Evolutionary conservation across 2,113 vertebrate species (phyloP), one percentile per base, ranked within the genome.

Genomic region (Prolemur simus): DNA sequence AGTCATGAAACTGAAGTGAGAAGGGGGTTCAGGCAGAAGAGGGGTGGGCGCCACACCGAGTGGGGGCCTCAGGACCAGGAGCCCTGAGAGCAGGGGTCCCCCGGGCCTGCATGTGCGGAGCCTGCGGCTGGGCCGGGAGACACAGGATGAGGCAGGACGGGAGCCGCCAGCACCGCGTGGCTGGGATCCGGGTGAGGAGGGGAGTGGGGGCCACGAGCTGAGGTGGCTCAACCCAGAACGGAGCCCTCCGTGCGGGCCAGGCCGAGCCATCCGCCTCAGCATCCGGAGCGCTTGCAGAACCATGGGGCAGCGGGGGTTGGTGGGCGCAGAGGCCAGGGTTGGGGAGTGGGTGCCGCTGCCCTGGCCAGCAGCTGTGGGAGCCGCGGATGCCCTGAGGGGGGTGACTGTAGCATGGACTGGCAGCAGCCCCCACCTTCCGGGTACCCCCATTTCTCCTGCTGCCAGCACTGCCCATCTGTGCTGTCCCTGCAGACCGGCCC

Each of bases 371-470:
- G 12, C 60, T 37, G n/a, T 32, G 45, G 73, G 25, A 32, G 18
- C 5, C 58, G 39, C 34, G 25, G 34, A 32, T 20, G 39, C 32
- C 42, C 71, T 18, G 11, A 47, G 32, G 58, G 60, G 27, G 32
- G 15, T 0, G 32, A 49, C 37, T 37, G 37, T 32, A 78, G 42
- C 60, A 49, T 2, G 9, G 63, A 39, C 34, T 0, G 29, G 23
- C 4, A 12, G 52, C 64, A 42, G 32, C 58, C 10, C 74, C 45
- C 13, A 11, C 13, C 9, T n/a, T 37, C 89, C 23, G 2, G 6
- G 23, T 37, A 0, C 29, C 42, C 68, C 5, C 0, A 0, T 5
- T 12, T 32, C 29, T 60, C 18, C 11, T 0, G 21, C 49, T 0
- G 0, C 37, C 5, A 52, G 27, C n/a, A 9, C 17, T 10, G 6